Evolutionary conservation across 30 jellyfish, hydroid and myxozoan genomes (phyloP).

Genomic region (Cassiopea andromeda): DNA sequence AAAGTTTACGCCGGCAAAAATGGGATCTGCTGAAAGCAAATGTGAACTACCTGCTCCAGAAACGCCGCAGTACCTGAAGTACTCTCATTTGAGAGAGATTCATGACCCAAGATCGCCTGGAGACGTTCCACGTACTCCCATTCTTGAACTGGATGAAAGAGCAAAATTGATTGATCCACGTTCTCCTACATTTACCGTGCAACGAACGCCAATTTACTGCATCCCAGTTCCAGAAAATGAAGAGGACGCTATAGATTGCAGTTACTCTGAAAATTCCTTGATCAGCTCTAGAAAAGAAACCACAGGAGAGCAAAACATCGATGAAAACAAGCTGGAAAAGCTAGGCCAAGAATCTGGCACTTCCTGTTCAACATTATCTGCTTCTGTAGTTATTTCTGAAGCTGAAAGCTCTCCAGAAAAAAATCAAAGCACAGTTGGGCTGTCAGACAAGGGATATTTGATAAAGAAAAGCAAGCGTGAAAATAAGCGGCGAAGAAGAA

Average conservation of each 20-base stretch:
- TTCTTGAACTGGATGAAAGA: constrained; percentile 24
- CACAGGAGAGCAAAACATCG: constrained; percentile 16
- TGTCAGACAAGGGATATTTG: constrained; percentile 61
- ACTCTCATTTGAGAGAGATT: constrained; percentile 59
- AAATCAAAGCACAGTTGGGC: background rate
- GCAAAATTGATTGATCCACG: constrained; percentile 79
- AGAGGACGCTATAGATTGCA: background rate
- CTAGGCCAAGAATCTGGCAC: background rate
- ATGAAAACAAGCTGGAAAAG: background rate
- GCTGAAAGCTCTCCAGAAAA: constrained; percentile 72
- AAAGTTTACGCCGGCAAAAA: background rate
- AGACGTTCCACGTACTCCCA: constrained; percentile 66
- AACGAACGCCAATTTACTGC: constrained; percentile 83
- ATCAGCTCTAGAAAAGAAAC: background rate
- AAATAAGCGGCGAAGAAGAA: constrained; percentile 48
- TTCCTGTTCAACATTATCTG: background rate
- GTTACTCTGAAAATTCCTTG: background rate
- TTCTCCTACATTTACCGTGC: constrained; percentile 68
- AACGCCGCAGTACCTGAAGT: constrained; percentile 87
- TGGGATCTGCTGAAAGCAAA: constrained; percentile 90
- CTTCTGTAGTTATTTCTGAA: constrained; percentile 3
- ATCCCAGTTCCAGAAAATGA: constrained; percentile 82
- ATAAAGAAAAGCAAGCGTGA: constrained; percentile 36
- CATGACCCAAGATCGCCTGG: constrained; percentile 93
- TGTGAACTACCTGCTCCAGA: constrained; percentile 60